Base-by-base conservation (phyloP, 2,113 vertebrate genomes). In the Caranx melampygus region DNA sequence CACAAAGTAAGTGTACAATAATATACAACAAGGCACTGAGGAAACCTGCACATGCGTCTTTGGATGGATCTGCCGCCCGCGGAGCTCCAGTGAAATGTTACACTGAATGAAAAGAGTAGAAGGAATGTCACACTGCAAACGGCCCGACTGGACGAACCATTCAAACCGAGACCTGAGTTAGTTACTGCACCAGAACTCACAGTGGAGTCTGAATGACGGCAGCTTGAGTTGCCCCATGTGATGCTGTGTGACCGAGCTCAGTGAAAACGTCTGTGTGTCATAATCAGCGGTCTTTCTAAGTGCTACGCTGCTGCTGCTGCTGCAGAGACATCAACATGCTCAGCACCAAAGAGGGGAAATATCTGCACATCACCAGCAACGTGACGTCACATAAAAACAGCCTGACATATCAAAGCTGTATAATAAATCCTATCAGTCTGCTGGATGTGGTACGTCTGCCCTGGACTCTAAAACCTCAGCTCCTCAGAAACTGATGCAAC, bases 21-120 rank as follows among this genome's bases (percentile, higher is more conserved):
- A 91, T 92, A 59, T 93, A 93, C 91, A 93, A 70, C 78, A 93
- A 93, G 92, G 93, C 94, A 94, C 94, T 70, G 84, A 20, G 73
- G 70, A 71, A 79, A 86, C 74, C 75, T 86, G 86, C 77, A 82
- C 82, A 81, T 89, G 81, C 9, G 3, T 91, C 94, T 93, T 88
- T 92, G 64, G 74, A 75, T 91, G 92, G 94, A 96, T 93, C 94
- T 88, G 95, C 98, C 94, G 97, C 97, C 98, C 79, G 97, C 97
- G 97, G 97, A 95, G 3, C 90, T 96, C 95, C 94, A 80, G 84
- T 77, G 91, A 95, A 92, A 89, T 73, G 63, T 66, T 71, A 42
- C 40, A 42, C 40, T 42, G 40, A 42, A 42, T 42, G 40, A 10
- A 42, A 42, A 42, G 10, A 42, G 40, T 42, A 42, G 61, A 31